phyloP scores from a whole-genome alignment of 2,797 vertebrate genomes.

The Oreonectes daqikongensis region DNA sequence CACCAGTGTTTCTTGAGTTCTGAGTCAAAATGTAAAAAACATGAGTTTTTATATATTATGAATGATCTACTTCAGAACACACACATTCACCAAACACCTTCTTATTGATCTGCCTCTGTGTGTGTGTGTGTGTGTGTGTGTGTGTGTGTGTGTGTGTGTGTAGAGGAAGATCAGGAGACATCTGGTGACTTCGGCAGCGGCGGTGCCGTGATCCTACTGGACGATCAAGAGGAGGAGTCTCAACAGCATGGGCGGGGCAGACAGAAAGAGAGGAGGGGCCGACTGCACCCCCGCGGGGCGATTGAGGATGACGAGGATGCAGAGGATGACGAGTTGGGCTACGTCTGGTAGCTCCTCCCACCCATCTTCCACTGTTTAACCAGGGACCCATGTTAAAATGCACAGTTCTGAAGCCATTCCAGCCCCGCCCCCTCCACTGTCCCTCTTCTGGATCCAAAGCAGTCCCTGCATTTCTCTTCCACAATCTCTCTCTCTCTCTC shows the following conservation, averaged over 20 bases:
- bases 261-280: constrained; percentile 85
- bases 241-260: constrained; percentile 70
- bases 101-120: constrained; percentile 16
- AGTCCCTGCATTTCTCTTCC: neutral
- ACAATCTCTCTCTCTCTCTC: too few relatives aligned
- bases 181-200: constrained; percentile 96
- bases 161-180: constrained; percentile 94
- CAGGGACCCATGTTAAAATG: constrained; percentile 81
- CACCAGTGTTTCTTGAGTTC: constrained; percentile 15
- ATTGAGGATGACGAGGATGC: constrained; percentile 93
- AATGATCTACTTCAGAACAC: constrained; percentile 40
- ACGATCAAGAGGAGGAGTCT: constrained; percentile 85
- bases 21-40: constrained; percentile 40
- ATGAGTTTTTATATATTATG: constrained; percentile 33
- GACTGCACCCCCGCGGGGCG: constrained; percentile 84
- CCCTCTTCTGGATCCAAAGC: neutral
- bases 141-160: constrained; percentile 21
- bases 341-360: constrained; percentile 91
- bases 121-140: constrained; percentile 31
- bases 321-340: constrained; percentile 92
- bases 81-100: constrained; percentile 34
- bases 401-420: constrained; percentile 87
- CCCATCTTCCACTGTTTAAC: constrained; percentile 66
- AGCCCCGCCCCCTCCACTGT: constrained; percentile 58
- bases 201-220: constrained; percentile 84